phyloP scores from a whole-genome alignment of 92 coral and sea anemone species.

The Heliopora coerulea region DNA sequence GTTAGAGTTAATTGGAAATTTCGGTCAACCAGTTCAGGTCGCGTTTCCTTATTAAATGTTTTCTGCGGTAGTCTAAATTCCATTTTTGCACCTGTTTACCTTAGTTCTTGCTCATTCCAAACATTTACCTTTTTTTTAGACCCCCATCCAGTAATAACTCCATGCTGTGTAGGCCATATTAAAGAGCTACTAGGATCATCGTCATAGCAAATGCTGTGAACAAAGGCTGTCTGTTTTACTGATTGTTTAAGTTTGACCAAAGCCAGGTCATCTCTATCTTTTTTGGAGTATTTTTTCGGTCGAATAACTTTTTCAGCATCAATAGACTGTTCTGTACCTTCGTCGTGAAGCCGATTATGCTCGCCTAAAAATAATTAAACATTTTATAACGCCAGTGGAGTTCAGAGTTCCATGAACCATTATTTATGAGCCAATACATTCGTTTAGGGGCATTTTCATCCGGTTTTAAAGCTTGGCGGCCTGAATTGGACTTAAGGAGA shows the following conservation, averaged over 20 bases:
- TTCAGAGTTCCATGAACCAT: no score
- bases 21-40: no score
- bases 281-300: conserved; percentile 48
- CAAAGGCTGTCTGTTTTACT: conserved; percentile 80
- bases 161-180: conserved; percentile 64
- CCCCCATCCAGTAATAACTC: conserved; percentile 94
- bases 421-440: no score
- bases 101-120: no score
- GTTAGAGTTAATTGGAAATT: no score
- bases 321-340: conserved; percentile 79
- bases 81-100: background rate
- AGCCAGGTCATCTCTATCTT: conserved; percentile 69
- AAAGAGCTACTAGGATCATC: conserved; percentile 47
- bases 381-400: no score
- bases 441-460: no score
- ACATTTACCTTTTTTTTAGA: conserved; percentile 46
- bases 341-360: conserved; percentile 67
- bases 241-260: conserved; percentile 54
- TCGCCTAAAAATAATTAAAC: conserved; percentile 62
- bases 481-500: no score
- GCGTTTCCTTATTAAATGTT: no score
- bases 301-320: conserved; percentile 28
- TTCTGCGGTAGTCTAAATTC: no score
- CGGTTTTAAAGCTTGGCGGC: no score
- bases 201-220: conserved; percentile 78